phyloP scores from a whole-genome alignment of 2,113 vertebrate species.

The Globicephala melas region DNA sequence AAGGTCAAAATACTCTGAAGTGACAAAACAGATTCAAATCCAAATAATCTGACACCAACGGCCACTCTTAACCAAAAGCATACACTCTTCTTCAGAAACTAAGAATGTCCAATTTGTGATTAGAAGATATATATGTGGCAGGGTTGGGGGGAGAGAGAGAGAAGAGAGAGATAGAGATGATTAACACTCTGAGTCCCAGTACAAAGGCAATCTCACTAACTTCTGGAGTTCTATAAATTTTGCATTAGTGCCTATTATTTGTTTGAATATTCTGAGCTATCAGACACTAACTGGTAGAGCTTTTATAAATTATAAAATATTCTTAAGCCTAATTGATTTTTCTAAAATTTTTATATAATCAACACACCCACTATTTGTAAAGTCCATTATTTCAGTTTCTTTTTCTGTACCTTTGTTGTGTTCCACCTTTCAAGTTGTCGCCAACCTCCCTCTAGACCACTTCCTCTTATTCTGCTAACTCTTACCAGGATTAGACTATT shows the following conservation, averaged over 20 bases:
- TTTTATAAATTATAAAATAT: not conserved
- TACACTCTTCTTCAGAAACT: not conserved
- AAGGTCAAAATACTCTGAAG: constrained; percentile 21
- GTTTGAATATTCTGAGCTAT: not conserved
- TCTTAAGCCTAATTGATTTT: not conserved
- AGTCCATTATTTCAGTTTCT: not conserved
- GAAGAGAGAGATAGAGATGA: not conserved
- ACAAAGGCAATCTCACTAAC: not conserved
- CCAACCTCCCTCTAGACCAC: not conserved
- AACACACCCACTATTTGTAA: not conserved
- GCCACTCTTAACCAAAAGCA: not conserved
- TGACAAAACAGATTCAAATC: constrained; percentile 34
- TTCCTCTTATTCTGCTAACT: not conserved
- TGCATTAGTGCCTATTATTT: not conserved
- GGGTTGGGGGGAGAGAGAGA: not conserved
- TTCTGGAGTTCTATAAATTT: not conserved
- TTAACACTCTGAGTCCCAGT: not conserved
- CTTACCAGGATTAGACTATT: not conserved
- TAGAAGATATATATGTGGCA: not conserved
- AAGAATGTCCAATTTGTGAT: not conserved
- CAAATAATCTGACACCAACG: not conserved
- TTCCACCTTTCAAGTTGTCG: not conserved
- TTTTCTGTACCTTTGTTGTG: not conserved
- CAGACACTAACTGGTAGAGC: not conserved
- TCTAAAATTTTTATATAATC: not conserved